Conservation (phyloP, 2,113 vertebrate genomes). For the Rhodinocichla rosea region DNA sequence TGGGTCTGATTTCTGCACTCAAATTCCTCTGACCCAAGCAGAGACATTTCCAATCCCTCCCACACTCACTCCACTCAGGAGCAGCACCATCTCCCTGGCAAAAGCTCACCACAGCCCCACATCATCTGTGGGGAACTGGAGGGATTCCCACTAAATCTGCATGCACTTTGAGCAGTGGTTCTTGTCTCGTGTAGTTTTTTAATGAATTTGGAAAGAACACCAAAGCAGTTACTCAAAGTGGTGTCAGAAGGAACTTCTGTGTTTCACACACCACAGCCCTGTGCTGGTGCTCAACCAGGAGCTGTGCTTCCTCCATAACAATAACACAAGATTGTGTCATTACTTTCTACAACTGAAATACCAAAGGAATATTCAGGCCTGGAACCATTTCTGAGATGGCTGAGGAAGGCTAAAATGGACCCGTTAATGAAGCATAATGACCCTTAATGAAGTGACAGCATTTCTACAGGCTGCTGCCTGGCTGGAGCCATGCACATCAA, state of each 20-base stretch:
- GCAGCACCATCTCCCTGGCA: not conserved
- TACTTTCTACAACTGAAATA: not conserved
- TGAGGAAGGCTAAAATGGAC: not conserved
- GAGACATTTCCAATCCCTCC: not conserved
- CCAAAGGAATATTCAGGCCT: not conserved
- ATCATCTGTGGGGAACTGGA: not conserved
- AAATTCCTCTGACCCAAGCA: not conserved
- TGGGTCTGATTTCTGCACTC: not conserved
- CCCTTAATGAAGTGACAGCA: not conserved
- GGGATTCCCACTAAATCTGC: not conserved
- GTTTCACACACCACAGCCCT: not conserved
- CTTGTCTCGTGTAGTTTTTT: not conserved
- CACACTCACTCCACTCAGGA: not conserved
- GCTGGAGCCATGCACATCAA: not conserved
- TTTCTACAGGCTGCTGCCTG: not conserved
- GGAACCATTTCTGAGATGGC: not conserved
- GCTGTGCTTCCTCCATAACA: not conserved
- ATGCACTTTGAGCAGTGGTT: rapidly evolving
- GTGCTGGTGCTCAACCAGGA: rapidly evolving
- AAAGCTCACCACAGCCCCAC: not conserved
- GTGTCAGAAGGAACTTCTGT: not conserved
- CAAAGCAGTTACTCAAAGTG: not conserved
- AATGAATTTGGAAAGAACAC: not conserved
- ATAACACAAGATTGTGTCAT: not conserved
- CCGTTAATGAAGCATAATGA: not conserved